Evolutionary conservation across 92 coral and sea anemone genomes (phyloP), one percentile per base, ranked within the genome.

Genomic region (Hydrozoanthus gracilis): DNA sequence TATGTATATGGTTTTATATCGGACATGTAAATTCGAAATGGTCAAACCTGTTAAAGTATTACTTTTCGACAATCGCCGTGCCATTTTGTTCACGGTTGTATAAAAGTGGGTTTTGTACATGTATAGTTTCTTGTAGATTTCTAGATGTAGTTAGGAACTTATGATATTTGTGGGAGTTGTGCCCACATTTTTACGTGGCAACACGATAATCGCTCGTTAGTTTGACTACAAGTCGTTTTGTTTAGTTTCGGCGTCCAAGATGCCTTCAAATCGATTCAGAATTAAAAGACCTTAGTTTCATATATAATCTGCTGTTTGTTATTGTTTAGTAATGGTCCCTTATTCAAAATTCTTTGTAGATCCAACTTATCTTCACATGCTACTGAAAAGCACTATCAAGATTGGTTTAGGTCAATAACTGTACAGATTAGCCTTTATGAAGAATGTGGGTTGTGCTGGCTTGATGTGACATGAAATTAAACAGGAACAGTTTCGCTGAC

Each of bases 141-240:
- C 20, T 80, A 80, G 74, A 35, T 62, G 64, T 80, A 80, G 85
- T 65, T 80, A 80, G 85, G 85, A 64, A 67, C 74, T 80, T 66
- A 44, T 51, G 50, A 80, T 80, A 65, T 51, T 17, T 80, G 74
- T 80, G 85, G 85, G 85, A 65, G 55, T 18, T 51, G 60, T 65
- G 51, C 60, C 85, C 85, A 80, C 85, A 51, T 62, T 80, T 79
- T 80, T 80, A 80, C 85, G 85, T 80, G 85, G 85, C 27, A 62
- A 80, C 75, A 80, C 85, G 85, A 7, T 80, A 80, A 80, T 65
- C 85, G 74, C 64, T 80, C 85, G 85, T 80, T 80, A 62, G 69
- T 51, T 65, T 80, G 72, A 80, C 20, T 80, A 20, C 47, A 80
- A 79, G 51, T 79, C 73, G 84, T 10, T 70, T 69, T 64, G 66